Evolutionary conservation across 2,888 invertebrate species (phyloP), one percentile per base, ranked within the genome.

Genomic region (Melieria picta): DNA sequence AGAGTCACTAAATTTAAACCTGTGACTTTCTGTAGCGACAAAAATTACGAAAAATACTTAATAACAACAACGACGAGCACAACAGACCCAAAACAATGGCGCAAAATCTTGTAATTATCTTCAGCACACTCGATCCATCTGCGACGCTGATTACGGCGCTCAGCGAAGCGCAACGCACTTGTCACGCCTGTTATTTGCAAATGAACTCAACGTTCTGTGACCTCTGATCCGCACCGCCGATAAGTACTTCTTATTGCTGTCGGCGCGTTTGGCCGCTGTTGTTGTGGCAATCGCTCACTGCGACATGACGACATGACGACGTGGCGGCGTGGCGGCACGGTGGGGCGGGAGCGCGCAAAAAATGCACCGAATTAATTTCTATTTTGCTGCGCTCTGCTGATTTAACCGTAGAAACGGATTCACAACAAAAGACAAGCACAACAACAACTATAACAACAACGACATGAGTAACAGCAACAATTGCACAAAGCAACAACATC

Each of bases 111-210:
- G 61, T 68, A 68, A 68, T 68, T 61, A 62, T 62, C 62, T 68
- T 68, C 52, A 50, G 68, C 16, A 43, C 11, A 50, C 30, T 30
- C 30, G 30, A 30, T 30, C 30, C 30, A 30, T 30, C 30, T 30
- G 5, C 56, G 55, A 7, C 45, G 9, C n/a, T 60, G 67, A 50
- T 67, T 67, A 52, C 67, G 60, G n/a, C 46, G 56, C 47, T 62
- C 82, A 81, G 77, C 82, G 72, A 69, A 81, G 80, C 81, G 81
- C 76, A 81, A 77, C 81, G 77, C 80, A 80, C 81, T 76, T 80
- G 82, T 80, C 81, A 81, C 81, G 81, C 82, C 81, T 81, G 80
- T 82, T 82, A 81, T 80, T 74, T 69, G 65, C 72, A 68, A 69
- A 66, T 70, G 70, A 65, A 70, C 57, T 64, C 64, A 66, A 52